phyloP scores from a whole-genome alignment of 2,113 vertebrate species.

The Geococcyx californianus region DNA sequence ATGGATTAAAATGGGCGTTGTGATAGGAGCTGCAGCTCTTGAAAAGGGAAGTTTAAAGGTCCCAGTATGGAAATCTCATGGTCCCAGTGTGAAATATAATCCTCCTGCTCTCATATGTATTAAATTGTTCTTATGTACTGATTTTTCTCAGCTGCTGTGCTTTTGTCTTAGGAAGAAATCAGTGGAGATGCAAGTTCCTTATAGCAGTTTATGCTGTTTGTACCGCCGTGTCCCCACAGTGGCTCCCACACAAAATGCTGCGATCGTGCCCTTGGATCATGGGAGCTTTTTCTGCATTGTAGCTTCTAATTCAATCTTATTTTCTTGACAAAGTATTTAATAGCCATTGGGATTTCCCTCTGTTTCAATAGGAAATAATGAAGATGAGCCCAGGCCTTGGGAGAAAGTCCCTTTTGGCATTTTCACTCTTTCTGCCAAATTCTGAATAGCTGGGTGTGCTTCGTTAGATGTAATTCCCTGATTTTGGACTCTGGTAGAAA shows the following conservation, averaged over 20 bases:
- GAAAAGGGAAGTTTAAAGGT: conserved; percentile 1
- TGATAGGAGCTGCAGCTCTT: neutral
- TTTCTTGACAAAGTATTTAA: neutral
- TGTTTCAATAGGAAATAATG: neutral
- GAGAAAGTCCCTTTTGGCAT: neutral
- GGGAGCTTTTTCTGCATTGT: neutral
- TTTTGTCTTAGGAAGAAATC: neutral
- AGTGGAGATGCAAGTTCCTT: neutral
- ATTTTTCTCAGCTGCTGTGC: neutral
- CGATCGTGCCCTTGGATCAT: neutral
- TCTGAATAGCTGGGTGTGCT: neutral
- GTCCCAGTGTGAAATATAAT: neutral
- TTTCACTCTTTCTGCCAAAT: neutral
- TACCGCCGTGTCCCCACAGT: accelerated
- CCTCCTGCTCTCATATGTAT: neutral
- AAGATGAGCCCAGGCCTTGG: neutral
- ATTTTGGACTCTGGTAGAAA: neutral
- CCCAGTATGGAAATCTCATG: neutral
- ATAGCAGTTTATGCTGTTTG: neutral
- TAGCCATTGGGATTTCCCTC: neutral
- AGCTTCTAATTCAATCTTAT: neutral
- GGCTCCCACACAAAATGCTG: neutral
- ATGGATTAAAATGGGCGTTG: neutral
- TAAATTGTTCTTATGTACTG: accelerated
- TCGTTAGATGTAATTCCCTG: neutral